Percentiles rank a stretch among this genome's conserved stretches.
Evolutionary conservation across 2,797 vertebrate species (phyloP).

Genomic region (Ptychobarbus kaznakovi): DNA sequence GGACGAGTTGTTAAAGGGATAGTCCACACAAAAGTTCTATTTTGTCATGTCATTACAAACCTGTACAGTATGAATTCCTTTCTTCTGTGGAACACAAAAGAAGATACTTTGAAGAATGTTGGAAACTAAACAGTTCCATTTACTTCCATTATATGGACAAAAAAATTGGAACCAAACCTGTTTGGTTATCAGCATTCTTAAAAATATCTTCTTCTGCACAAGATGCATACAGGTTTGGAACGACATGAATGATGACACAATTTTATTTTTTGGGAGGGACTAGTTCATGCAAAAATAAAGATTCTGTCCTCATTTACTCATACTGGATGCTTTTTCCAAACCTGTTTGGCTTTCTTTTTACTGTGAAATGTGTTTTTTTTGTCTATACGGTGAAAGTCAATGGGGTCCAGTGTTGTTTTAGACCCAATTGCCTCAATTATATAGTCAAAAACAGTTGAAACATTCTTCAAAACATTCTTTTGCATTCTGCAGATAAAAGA

Average conservation of each 20-base stretch:
- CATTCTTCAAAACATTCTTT: not conserved
- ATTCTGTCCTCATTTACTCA: not conserved
- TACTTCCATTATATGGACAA: not conserved
- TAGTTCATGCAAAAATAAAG: not conserved
- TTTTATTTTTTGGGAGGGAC: not conserved
- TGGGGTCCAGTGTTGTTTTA: not conserved
- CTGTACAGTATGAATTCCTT: not conserved
- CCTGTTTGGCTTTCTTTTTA: not conserved
- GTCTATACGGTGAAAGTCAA: not conserved
- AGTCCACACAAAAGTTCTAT: not conserved
- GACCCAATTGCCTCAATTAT: not conserved
- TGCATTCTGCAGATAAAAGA: not conserved
- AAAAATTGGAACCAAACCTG: not conserved
- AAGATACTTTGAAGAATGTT: not conserved
- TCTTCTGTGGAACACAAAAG: not conserved
- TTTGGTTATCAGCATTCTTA: not conserved
- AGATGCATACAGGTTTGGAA: not conserved
- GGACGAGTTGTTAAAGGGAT: conserved; percentile 8
- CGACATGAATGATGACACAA: not conserved
- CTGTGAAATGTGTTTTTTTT: not conserved
- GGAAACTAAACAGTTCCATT: not conserved
- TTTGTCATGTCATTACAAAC: not conserved
- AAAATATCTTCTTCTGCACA: not conserved
- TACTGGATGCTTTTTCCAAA: not conserved
- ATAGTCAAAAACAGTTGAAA: not conserved